These are phyloP conservation scores for Salticus scenicus DNA, from an alignment of 2,888 invertebrate genomes.

Conservation along the genomic window DNA sequence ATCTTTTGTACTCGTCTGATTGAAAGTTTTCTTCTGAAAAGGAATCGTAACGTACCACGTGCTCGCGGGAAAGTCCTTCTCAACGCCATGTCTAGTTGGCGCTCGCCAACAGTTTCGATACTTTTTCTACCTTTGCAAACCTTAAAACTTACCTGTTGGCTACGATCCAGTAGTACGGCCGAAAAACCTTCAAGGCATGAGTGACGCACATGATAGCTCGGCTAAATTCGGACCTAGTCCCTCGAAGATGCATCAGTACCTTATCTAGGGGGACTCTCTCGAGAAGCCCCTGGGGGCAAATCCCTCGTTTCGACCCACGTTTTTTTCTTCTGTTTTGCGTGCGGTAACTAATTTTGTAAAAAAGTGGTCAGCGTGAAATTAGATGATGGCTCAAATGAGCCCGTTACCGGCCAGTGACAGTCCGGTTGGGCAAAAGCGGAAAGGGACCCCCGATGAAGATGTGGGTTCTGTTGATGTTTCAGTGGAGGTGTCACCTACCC, in stretches of 20 bases:
- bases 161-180: conserved; percentile 26
- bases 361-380: not conserved
- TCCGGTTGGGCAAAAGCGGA: conserved; percentile 46
- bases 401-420: conserved; percentile 51
- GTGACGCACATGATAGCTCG: conserved; percentile 61
- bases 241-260: not conserved
- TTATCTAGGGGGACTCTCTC: conserved; percentile 9
- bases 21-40: not conserved
- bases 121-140: conserved; percentile 22
- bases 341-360: not conserved
- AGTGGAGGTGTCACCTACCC: conserved; percentile 61
- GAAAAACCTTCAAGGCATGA: conserved; percentile 58
- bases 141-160: conserved; percentile 51
- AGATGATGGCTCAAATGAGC: conserved; percentile 69
- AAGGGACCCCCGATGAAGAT: conserved; percentile 57
- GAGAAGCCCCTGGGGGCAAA: not conserved
- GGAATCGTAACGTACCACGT: too few species aligned
- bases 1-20: too few species aligned
- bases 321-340: not conserved
- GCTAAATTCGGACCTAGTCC: conserved; percentile 22
- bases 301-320: not conserved
- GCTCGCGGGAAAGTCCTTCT: not conserved
- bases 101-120: not conserved
- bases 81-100: not conserved
- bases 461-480: conserved; percentile 50